Percentiles rank a stretch among this genome's conserved stretches.
Evolutionary conservation across 2,888 invertebrate species (phyloP).

Genomic region (Ormyrus labotus): DNA sequence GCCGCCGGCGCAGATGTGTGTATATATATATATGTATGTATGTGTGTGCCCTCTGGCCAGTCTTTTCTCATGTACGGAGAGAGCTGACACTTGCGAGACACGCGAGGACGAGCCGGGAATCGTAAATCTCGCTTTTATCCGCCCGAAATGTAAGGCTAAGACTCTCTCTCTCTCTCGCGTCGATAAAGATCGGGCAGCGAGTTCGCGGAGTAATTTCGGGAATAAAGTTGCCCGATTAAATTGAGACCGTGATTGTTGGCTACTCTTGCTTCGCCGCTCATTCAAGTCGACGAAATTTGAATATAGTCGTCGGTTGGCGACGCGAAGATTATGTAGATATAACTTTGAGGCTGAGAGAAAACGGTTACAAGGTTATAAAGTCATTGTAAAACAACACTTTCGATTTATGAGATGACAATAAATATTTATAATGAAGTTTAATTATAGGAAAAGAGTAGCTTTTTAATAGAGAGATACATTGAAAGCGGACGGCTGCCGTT

Average conservation of each 20-base stretch:
- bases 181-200: slow-evolving; percentile 45
- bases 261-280: not conserved
- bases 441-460: no score
- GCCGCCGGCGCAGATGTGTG: slow-evolving; percentile 19
- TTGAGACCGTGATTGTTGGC: slow-evolving; percentile 5
- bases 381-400: no score
- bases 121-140: slow-evolving; percentile 56
- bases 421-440: not conserved
- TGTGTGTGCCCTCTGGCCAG: slow-evolving; percentile 48
- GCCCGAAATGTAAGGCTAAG: slow-evolving; percentile 47
- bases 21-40: slow-evolving; percentile 9
- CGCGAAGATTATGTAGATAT: no score
- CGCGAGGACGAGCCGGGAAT: slow-evolving; percentile 58
- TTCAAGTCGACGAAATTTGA: no score
- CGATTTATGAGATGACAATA: not conserved
- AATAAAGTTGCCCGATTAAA: slow-evolving; percentile 7
- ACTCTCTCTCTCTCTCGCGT: slow-evolving; percentile 14
- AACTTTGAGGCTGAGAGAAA: not conserved
- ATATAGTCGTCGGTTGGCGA: no score
- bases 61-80: slow-evolving; percentile 55
- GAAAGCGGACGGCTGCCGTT: no score
- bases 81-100: slow-evolving; percentile 59
- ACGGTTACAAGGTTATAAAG: not conserved
- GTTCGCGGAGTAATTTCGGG: not conserved
- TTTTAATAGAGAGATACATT: no score